These are phyloP conservation scores for Proisotoma minuta DNA, from an alignment of 2,888 invertebrate genomes.

Conservation along the genomic window DNA sequence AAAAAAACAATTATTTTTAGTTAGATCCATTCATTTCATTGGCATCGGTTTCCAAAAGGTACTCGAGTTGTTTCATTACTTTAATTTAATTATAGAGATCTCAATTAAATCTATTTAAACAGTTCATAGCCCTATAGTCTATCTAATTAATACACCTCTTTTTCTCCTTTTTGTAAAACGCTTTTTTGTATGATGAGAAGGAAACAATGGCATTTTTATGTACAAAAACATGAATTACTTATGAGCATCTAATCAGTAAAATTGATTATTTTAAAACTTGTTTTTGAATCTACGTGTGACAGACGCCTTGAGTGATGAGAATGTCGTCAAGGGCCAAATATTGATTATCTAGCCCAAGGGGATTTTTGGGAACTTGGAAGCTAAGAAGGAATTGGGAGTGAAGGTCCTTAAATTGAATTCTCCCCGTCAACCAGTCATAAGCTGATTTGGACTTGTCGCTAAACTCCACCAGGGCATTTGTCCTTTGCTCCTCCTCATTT, in stretches of 20 bases:
- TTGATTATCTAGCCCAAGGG: slow-evolving; percentile 37
- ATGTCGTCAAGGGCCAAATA: slow-evolving; percentile 47
- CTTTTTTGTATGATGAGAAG: too few species aligned
- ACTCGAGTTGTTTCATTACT: not conserved
- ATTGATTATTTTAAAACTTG: too few species aligned
- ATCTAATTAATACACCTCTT: too few species aligned
- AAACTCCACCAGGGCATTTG: slow-evolving; percentile 40
- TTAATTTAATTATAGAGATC: not conserved
- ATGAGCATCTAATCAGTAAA: too few species aligned
- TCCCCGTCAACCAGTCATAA: slow-evolving; percentile 45
- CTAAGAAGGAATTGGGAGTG: slow-evolving; percentile 45
- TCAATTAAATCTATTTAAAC: not conserved
- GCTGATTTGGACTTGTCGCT: slow-evolving; percentile 37
- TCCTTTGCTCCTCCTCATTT: slow-evolving; percentile 30
- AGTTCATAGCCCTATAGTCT: too few species aligned
- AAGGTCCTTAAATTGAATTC: slow-evolving; percentile 44
- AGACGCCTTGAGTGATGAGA: slow-evolving; percentile 45
- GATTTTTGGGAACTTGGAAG: slow-evolving; percentile 44
- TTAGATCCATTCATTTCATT: too few species aligned
- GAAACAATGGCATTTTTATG: too few species aligned
- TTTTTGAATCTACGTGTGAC: slow-evolving; percentile 45
- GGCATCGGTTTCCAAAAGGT: too few species aligned
- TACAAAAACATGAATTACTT: too few species aligned
- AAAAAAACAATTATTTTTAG: too few species aligned
- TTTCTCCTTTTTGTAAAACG: too few species aligned